A percentile compares a stretch with the other conserved stretches of the same genome.
These are phyloP conservation scores for Catajapyx aquilonaris DNA, from an alignment of 1,140 invertebrate genomes.

Conservation along the genomic window DNA sequence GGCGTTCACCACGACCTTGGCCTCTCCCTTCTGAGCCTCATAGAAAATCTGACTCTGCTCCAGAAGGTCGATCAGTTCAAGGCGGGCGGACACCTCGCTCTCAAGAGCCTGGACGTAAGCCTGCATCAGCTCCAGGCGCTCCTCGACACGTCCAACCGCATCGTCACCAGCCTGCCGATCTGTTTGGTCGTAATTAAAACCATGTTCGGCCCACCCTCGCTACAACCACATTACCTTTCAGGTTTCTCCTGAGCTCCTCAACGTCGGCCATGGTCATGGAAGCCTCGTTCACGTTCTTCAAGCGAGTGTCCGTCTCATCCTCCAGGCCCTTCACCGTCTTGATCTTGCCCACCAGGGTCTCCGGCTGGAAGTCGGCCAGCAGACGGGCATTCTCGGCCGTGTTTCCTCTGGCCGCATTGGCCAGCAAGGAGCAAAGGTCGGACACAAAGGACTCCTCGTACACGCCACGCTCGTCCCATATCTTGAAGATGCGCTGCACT, in stretches of 20 bases:
- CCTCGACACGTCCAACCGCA: conserved; percentile 68
- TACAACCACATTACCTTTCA: conserved; percentile 49
- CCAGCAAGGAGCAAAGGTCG: conserved; percentile 57
- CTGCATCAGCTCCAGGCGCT: conserved; percentile 52
- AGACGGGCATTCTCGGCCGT: too few relatives aligned
- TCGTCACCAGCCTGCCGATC: conserved; percentile 67
- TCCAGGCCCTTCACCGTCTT: conserved; percentile 37
- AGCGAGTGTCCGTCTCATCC: conserved; percentile 37
- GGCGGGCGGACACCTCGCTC: conserved; percentile 58
- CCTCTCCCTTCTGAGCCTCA: conserved; percentile 69
- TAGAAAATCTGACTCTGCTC: conserved; percentile 68
- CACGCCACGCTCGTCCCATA: conserved; percentile 77
- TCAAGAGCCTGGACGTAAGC: conserved; percentile 57
- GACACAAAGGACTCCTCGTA: conserved; percentile 70
- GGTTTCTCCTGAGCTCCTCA: conserved; percentile 36
- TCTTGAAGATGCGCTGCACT: conserved; percentile 73
- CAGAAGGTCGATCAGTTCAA: conserved; percentile 45
- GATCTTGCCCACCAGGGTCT: conserved; percentile 40
- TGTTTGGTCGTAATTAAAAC: too few relatives aligned
- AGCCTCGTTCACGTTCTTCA: conserved; percentile 35
- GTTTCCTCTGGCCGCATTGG: conserved; percentile 31
- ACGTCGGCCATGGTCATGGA: conserved; percentile 30
- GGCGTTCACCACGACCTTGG: conserved; percentile 79
- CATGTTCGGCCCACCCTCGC: too few relatives aligned
- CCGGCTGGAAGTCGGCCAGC: conserved; percentile 36